Evolutionary conservation across 2,888 invertebrate species (phyloP), one percentile per base, ranked within the genome.

Genomic region (Leptinotarsa peninsularis): DNA sequence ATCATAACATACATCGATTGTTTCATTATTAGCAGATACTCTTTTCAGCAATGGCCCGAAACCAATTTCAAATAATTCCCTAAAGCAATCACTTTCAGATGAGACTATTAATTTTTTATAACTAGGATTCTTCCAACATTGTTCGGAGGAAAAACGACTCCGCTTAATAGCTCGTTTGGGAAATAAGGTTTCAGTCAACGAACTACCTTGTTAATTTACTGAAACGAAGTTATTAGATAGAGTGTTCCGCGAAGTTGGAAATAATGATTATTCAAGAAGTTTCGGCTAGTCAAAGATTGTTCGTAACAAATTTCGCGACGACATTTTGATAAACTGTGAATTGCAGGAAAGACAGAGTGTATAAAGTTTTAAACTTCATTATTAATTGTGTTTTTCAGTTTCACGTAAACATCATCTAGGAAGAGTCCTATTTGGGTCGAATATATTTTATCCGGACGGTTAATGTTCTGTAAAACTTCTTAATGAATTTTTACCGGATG

Each of bases 21-120:
- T 52, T 52, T 52, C 17, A 52, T 52, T 52, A 52, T 52, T 15
- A 52, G 17, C n/a, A 15, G 17, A 17, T n/a, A 52, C 7, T 33
- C 7, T 33, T 33, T 33, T 33, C 33, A 33, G 33, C 33, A 63
- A 33, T 33, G 63, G 10, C 17, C 63, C 63, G 33, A 18, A 4
- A 33, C 63, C 33, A 63, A 27, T 63, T 63, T 43, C 33, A 43
- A 63, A 63, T 63, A 72, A 68, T 66, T 72, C 69, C 75, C 75
- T n/a, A 66, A 75, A 75, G 75, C 69, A 75, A 75, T 75, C 66
- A 58, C 66, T 75, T 75, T 50, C 75, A 21, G 69, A 75, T 75
- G 71, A 72, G 72, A 69, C 68, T 66, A 72, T 75, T 75, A 68
- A 75, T 75, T 75, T 75, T 75, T 75, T 56, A 75, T 75, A 69